These are phyloP conservation scores for Trisateles emortualis DNA, from an alignment of 2,888 invertebrate species.

Conservation along the genomic window DNA sequence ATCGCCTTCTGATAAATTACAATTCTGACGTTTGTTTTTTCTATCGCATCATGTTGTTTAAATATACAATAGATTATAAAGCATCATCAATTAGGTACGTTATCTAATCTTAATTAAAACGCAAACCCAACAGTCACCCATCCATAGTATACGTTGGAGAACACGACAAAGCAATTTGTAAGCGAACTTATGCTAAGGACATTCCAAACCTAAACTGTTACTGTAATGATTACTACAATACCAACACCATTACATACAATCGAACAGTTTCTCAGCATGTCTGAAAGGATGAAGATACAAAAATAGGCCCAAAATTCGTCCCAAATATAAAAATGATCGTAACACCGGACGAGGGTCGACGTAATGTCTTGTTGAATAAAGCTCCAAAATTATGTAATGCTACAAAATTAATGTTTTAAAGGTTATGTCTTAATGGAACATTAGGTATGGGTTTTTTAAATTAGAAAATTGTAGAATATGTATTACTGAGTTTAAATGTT, in stretches of 20 bases:
- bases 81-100: too few relatives aligned
- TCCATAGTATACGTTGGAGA: background rate
- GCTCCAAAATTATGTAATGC: constrained; percentile 16
- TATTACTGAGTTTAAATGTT: too few relatives aligned
- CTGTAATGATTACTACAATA: constrained; percentile 20
- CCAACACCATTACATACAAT: constrained; percentile 8
- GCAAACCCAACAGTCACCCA: too few relatives aligned
- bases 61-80: too few relatives aligned
- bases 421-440: background rate
- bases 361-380: constrained; percentile 8
- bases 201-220: constrained; percentile 17
- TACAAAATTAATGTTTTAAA: background rate
- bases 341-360: constrained; percentile 2
- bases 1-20: too few relatives aligned
- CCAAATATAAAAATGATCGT: constrained; percentile 25
- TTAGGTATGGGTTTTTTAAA: background rate
- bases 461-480: background rate
- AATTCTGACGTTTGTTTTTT: too few relatives aligned
- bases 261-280: background rate
- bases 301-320: constrained; percentile 24
- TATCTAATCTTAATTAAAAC: too few relatives aligned
- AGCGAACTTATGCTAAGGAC: background rate
- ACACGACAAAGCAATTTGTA: background rate
- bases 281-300: constrained; percentile 13
- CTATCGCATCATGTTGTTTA: too few relatives aligned